Base-by-base conservation (phyloP, 1,140 invertebrate genomes). In the Heliconius congener region DNA sequence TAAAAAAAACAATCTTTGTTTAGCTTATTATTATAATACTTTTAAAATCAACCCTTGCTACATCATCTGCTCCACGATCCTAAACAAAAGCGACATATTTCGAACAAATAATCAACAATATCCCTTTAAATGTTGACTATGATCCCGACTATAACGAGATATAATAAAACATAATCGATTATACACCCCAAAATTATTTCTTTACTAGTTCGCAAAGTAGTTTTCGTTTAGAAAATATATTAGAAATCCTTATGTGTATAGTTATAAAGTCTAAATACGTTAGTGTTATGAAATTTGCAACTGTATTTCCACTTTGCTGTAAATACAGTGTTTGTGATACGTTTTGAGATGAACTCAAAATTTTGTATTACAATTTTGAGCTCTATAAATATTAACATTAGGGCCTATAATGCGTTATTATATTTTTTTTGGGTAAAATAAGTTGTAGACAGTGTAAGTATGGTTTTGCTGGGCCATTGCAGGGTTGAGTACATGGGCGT, bases 161-260 rank as follows among this genome's bases (percentile, higher is more conserved):
- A 88, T 89, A 91, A 87, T 87, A 87, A 80, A 90, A 86, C 84
- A 85, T 92, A 90, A 90, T 93, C 89, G 91, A 91, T 93, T 91
- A 89, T 88, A 91, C 89, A 86, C 90, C 91, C 91, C 82, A 85
- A 88, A 88, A 85, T 88, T 90, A 87, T 91, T 85, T 82, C 77
- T 84, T 81, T 77, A 86, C 80, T 84, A 82, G 81, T 83, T 83
- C 37, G 34, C 18, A 52, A 74, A 73, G n/a, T 27, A 3, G 23
- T 57, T 66, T 76, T 70, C 74, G 18, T 13, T 30, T 66, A 8
- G 6, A 11, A 4, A 66, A 66, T 73, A 9, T n/a, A 16, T 30
- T 11, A 19, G 27, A 57, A 18, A 8, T 23, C n/a, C 42, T 60
- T 84, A 80, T 82, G 76, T 19, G 2, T 23, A 74, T 37, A 1